These are phyloP conservation scores for Coranthus polyacanthus DNA, from an alignment of 2,797 vertebrate genomes.

Conservation along the genomic window DNA sequence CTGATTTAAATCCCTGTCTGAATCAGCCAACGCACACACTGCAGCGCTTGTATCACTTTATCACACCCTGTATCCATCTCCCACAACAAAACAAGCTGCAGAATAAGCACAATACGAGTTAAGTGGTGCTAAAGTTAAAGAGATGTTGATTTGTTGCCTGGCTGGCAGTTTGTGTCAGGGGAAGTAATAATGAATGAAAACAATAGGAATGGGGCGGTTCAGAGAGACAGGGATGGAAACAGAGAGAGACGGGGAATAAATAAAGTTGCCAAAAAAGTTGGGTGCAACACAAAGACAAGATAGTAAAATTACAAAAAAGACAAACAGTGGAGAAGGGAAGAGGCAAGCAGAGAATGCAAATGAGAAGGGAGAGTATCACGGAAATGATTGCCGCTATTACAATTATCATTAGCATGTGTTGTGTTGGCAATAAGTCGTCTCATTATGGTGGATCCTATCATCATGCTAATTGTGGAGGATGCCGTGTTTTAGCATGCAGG, in stretches of 20 bases:
- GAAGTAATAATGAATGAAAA: slow-evolving; percentile 80
- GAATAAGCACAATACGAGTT: slow-evolving; percentile 80
- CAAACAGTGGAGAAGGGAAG: slow-evolving; percentile 51
- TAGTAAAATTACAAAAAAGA: slow-evolving; percentile 26
- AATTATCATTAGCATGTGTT: slow-evolving; percentile 85
- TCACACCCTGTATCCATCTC: slow-evolving; percentile 75
- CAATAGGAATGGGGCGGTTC: slow-evolving; percentile 55
- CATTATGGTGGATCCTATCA: slow-evolving; percentile 78
- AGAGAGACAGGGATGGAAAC: slow-evolving; percentile 32
- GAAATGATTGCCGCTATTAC: slow-evolving; percentile 81
- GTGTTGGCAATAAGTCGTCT: slow-evolving; percentile 76
- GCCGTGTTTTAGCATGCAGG: slow-evolving; percentile 69
- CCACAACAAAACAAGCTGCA: slow-evolving; percentile 77
- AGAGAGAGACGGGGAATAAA: slow-evolving; percentile 38
- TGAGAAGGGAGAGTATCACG: slow-evolving; percentile 68
- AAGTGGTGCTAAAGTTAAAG: slow-evolving; percentile 82
- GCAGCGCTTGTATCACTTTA: slow-evolving; percentile 71
- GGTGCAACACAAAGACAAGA: slow-evolving; percentile 48
- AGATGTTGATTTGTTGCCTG: slow-evolving; percentile 83
- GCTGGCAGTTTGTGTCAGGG: slow-evolving; percentile 71
- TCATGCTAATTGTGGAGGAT: slow-evolving; percentile 78
- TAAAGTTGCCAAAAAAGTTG: slow-evolving; percentile 54
- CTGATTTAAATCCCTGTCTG: slow-evolving; percentile 77
- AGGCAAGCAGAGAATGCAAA: slow-evolving; percentile 76
- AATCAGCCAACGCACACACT: slow-evolving; percentile 61